A percentile compares a stretch with the other conserved stretches of the same genome.
Conservation (phyloP, 2,797 vertebrate genomes). For the Clarias fuscus region DNA sequence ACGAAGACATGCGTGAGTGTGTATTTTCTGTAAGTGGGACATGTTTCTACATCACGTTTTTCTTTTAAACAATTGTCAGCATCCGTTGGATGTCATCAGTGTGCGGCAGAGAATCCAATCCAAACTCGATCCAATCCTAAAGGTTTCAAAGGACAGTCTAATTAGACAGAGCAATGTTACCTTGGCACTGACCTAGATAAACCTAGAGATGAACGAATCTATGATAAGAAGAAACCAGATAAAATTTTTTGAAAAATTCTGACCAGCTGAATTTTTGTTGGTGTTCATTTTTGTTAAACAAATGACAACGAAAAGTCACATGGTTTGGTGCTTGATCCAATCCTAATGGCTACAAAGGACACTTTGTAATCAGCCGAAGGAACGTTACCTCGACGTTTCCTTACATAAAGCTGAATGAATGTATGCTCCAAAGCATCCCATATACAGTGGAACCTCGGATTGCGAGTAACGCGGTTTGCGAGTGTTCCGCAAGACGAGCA, state of each 20-base stretch:
- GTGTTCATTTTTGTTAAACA: neutral
- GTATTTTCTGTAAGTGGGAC: neutral
- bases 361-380: neutral
- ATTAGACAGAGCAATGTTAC: too few relatives aligned
- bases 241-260: neutral
- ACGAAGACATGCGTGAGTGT: neutral
- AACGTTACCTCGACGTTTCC: too few relatives aligned
- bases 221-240: neutral
- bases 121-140: too few relatives aligned
- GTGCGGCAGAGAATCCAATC: neutral
- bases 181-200: too few relatives aligned
- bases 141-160: too few relatives aligned
- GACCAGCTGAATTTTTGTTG: neutral
- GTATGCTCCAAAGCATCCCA: too few relatives aligned
- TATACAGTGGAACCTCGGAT: too few relatives aligned
- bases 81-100: neutral
- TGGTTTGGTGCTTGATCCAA: neutral
- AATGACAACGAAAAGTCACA: neutral
- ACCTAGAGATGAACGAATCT: too few relatives aligned
- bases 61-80: neutral
- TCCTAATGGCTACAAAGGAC: neutral
- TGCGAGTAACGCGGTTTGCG: too few relatives aligned
- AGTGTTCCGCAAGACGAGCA: too few relatives aligned
- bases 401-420: too few relatives aligned
- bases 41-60: neutral